These are phyloP conservation scores for Apodemus agrarius DNA, from an alignment of 2,797 vertebrate species.

Conservation along the genomic window DNA sequence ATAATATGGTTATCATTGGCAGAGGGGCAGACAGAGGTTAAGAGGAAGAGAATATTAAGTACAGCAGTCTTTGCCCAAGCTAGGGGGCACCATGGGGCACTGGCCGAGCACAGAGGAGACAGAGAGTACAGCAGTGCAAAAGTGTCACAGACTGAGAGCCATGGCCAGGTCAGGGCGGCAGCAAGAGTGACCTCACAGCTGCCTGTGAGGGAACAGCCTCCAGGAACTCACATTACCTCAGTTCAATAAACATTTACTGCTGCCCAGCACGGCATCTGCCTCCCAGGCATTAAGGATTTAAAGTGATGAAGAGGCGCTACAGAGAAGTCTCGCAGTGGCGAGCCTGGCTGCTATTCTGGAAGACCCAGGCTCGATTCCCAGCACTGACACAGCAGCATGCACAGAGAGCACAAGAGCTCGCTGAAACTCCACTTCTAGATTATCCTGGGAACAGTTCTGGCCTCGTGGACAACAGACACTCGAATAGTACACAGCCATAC, in stretches of 20 bases:
- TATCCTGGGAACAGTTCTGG: neutral
- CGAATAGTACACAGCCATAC: neutral
- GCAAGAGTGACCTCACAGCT: conserved; percentile 42
- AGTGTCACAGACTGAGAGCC: conserved; percentile 2
- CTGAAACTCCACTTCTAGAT: neutral
- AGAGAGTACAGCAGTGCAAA: conserved; percentile 9
- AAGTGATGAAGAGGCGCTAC: neutral
- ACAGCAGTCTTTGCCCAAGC: neutral
- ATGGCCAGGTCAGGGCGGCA: neutral
- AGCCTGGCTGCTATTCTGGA: neutral
- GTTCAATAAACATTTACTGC: conserved; percentile 50
- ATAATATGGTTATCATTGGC: neutral
- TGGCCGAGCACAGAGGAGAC: conserved; percentile 13
- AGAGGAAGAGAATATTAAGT: neutral
- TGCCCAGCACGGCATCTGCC: conserved; percentile 39
- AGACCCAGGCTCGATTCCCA: neutral
- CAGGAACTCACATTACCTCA: conserved; percentile 48
- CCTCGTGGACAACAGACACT: neutral
- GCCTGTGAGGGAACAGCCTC: conserved; percentile 36
- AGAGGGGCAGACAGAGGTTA: neutral
- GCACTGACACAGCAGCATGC: neutral
- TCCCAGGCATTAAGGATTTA: conserved; percentile 25
- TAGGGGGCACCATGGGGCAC: neutral
- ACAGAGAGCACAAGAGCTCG: no score
- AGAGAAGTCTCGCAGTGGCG: neutral